Base-by-base conservation (phyloP, 2,797 vertebrate species). In the Anabas testudineus region DNA sequence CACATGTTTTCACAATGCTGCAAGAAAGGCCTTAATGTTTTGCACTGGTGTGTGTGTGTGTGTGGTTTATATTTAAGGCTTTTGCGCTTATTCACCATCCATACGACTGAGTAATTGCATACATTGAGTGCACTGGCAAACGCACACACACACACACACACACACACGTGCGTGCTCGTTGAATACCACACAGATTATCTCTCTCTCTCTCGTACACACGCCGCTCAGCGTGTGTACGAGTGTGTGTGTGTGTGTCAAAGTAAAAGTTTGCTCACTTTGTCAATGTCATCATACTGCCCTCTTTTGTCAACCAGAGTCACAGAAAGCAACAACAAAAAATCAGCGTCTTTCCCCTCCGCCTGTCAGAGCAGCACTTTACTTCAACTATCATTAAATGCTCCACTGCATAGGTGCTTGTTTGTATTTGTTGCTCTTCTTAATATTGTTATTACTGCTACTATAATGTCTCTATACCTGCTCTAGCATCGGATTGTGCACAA, bases 241-340 rank as follows among this genome's bases (percentile, higher is more conserved):
- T n/a, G n/a, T n/a, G n/a, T n/a, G n/a, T n/a, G 18, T 37, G 58
- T 42, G 69, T 55, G 71, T 80, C 65, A 74, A 77, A 84, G 74
- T 82, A 71, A 87, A 94, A 93, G 80, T 92, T 92, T 90, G 90
- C 92, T 91, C 90, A 92, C 85, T 90, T 78, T 86, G 90, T 91
- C 87, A 91, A 86, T 92, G 92, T 93, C 86, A 93, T 94, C 90
- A 94, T 88, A 92, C 93, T 93, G 93, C 94, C 94, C 91, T 94
- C 94, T 94, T 93, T 94, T 94, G 92, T 93, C 90, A 91, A 93
- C 65, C 77, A 67, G 83, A 91, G 81, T 89, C 79, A 87, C 67
- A 75, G 67, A 83, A 82, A 67, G 49, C 42, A 36, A 78, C 48
- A 64, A 30, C 26, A 57, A 21, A 1, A 47, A 10, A 55, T 28